phyloP scores from a whole-genome alignment of 2,888 invertebrate species.

The Chymomyza amoena region DNA sequence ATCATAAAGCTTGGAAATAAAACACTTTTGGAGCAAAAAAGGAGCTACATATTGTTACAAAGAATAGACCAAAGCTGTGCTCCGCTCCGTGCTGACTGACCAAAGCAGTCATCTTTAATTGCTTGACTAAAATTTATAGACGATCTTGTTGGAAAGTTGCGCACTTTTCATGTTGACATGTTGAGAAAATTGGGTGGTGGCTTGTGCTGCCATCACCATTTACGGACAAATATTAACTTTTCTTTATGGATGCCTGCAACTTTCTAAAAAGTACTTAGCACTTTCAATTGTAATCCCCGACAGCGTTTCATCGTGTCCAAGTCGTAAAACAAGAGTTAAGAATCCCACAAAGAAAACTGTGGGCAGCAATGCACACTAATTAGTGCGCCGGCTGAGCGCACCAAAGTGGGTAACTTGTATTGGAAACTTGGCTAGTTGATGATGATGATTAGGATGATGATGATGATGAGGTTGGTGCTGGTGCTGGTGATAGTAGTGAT shows the following conservation, averaged over 20 bases:
- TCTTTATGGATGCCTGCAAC: constrained; percentile 16
- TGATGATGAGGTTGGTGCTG: too few relatives aligned
- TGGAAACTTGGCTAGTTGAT: not conserved
- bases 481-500: not conserved
- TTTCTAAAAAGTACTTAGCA: constrained; percentile 72
- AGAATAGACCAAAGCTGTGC: constrained; percentile 29
- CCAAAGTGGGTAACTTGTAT: not conserved
- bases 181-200: constrained; percentile 46
- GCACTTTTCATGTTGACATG: constrained; percentile 29
- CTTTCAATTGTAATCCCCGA: constrained; percentile 52
- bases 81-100: too few relatives aligned
- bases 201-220: not conserved
- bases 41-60: constrained; percentile 15
- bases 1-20: not conserved
- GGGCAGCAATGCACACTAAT: not conserved
- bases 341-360: constrained; percentile 10
- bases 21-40: constrained; percentile 25
- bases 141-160: constrained; percentile 58
- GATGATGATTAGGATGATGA: too few relatives aligned
- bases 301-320: not conserved
- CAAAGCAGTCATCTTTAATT: constrained; percentile 36
- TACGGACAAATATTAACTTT: not conserved
- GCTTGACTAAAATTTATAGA: constrained; percentile 19
- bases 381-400: not conserved
- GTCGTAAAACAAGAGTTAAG: constrained; percentile 9